Percentiles rank a stretch among this genome's conserved stretches.
These are phyloP conservation scores for Nothobranchius furzeri DNA, from an alignment of 2,113 vertebrate species.

Conservation along the genomic window DNA sequence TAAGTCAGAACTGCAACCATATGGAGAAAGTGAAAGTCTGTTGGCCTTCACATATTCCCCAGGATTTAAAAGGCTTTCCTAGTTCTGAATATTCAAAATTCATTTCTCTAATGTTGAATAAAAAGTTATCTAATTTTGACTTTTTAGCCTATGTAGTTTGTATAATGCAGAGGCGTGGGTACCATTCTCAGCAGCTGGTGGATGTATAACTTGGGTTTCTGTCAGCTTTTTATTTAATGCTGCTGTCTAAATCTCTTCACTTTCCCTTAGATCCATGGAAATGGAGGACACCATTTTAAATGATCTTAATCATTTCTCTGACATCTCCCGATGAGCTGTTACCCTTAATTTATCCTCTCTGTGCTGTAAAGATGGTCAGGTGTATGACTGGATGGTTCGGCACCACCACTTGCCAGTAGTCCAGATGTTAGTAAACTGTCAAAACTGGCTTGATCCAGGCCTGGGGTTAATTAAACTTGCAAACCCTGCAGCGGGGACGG, in stretches of 20 bases:
- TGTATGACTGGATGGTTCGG: slow-evolving; percentile 30
- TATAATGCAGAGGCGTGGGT: neutral
- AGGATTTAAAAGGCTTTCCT: too few relatives aligned
- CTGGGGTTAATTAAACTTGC: slow-evolving; percentile 78
- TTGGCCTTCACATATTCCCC: too few relatives aligned
- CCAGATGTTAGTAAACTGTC: slow-evolving; percentile 67
- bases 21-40: too few relatives aligned
- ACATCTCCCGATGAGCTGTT: slow-evolving; percentile 15
- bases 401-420: slow-evolving; percentile 52
- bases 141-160: too few relatives aligned
- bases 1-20: too few relatives aligned
- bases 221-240: neutral
- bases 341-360: slow-evolving; percentile 34
- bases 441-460: slow-evolving; percentile 50
- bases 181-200: neutral
- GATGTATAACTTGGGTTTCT: neutral
- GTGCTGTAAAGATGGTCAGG: slow-evolving; percentile 37
- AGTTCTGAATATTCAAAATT: too few relatives aligned
- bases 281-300: neutral
- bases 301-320: neutral
- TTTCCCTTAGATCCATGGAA: neutral
- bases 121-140: neutral
- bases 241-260: neutral
- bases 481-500: slow-evolving; percentile 54
- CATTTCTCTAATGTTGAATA: too few relatives aligned